Evolutionary conservation across 2,888 invertebrate species (phyloP).

Genomic region (Hydriomena furcata): DNA sequence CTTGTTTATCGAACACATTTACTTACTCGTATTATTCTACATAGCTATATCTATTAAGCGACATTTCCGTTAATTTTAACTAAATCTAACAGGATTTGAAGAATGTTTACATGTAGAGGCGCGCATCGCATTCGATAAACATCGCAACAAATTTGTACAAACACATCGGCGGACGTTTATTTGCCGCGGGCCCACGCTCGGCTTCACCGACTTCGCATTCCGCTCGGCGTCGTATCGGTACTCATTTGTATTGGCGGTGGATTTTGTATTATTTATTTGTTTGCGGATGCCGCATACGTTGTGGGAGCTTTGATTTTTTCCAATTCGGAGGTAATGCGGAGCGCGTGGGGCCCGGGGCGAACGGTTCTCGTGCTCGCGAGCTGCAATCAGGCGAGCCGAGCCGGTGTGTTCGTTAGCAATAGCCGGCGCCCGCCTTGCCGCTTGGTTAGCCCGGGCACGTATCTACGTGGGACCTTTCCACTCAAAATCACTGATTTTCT

Average conservation of each 20-base stretch:
- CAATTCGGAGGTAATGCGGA: slow-evolving; percentile 79
- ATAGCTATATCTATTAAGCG: background rate
- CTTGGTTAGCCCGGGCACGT: slow-evolving; percentile 77
- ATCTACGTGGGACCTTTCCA: slow-evolving; percentile 75
- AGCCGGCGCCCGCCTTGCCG: slow-evolving; percentile 60
- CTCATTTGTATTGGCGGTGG: slow-evolving; percentile 80
- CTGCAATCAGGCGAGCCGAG: slow-evolving; percentile 71
- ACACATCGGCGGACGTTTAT: slow-evolving; percentile 78
- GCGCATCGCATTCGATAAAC: slow-evolving; percentile 76
- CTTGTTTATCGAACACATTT: slow-evolving; percentile 55
- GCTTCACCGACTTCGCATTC: slow-evolving; percentile 72
- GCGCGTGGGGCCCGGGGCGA: slow-evolving; percentile 69
- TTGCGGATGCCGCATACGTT: slow-evolving; percentile 76
- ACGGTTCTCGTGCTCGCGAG: slow-evolving; percentile 52
- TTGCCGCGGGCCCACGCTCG: slow-evolving; percentile 74
- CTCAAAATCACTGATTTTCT: slow-evolving; percentile 77
- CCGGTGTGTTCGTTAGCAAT: slow-evolving; percentile 60
- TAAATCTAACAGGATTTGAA: slow-evolving; percentile 29
- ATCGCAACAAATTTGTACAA: slow-evolving; percentile 77
- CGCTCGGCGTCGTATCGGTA: slow-evolving; percentile 71
- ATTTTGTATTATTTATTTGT: slow-evolving; percentile 80
- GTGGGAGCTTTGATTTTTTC: slow-evolving; percentile 80
- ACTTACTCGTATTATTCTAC: slow-evolving; percentile 39
- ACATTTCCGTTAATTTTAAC: slow-evolving; percentile 1
- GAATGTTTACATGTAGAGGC: slow-evolving; percentile 63